These are phyloP conservation scores for Cygnus atratus DNA, from an alignment of 2,113 vertebrate species.

Conservation along the genomic window DNA sequence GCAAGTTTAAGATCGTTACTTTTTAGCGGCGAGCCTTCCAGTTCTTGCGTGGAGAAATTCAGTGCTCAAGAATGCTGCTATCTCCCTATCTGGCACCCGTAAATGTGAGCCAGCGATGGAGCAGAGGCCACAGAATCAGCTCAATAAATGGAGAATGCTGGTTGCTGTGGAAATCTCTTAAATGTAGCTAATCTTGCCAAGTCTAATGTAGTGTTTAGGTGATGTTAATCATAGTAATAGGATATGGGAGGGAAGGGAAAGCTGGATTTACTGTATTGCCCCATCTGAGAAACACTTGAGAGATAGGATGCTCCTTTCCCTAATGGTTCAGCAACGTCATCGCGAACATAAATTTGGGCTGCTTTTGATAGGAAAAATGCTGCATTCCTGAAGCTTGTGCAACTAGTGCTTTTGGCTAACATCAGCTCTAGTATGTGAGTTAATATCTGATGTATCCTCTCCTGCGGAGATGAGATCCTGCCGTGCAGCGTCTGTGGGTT, in stretches of 20 bases:
- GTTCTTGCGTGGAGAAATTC: conserved; percentile 13
- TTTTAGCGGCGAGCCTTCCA: not conserved
- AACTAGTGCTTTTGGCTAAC: conserved; percentile 53
- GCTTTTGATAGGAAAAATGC: conserved; percentile 30
- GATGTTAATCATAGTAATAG: conserved; percentile 53
- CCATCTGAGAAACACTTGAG: conserved; percentile 8
- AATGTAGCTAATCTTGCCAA: conserved; percentile 30
- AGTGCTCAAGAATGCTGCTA: conserved; percentile 38
- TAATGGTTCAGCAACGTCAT: conserved; percentile 29
- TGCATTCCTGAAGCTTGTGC: conserved; percentile 62
- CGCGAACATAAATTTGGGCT: conserved; percentile 45
- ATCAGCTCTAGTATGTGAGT: conserved; percentile 28
- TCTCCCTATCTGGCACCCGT: conserved; percentile 23
- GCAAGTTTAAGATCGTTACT: not conserved
- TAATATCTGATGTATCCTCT: conserved; percentile 53
- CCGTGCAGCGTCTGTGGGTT: not conserved
- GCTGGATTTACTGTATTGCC: conserved; percentile 60
- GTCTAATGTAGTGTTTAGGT: conserved; percentile 16
- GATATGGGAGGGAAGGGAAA: conserved; percentile 38
- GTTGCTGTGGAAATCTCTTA: conserved; percentile 61
- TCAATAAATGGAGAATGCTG: conserved; percentile 33
- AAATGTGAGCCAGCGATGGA: not conserved
- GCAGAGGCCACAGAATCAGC: not conserved
- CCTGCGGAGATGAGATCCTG: conserved; percentile 46
- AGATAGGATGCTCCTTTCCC: conserved; percentile 27